Evolutionary conservation across 1,140 invertebrate species (phyloP), one percentile per base, ranked within the genome.

Genomic region (Aradophagus sp.): DNA sequence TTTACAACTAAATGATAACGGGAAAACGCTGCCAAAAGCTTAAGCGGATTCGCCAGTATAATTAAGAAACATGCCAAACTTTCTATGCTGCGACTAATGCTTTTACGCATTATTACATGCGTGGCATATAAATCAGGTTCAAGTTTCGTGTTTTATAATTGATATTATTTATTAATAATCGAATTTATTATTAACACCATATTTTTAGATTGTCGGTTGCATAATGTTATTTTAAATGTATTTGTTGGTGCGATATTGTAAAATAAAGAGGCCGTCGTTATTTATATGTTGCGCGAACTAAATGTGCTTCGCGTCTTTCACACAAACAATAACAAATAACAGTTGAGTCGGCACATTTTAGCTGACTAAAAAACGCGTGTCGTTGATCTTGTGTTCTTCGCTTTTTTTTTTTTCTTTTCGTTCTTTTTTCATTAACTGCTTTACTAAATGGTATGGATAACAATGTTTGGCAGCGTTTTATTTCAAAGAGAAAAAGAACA

Each of bases 161-260:
- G n/a, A n/a, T n/a, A 23, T 5, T 34, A 27, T 50, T 41, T 50
- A 61, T 50, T 61, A 50, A 50, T 61, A 59, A 47, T 47, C 17
- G 11, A 45, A 56, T 15, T 44, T 56, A 45, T 56, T 44, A 56
- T 35, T 36, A 36, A 36, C 19, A 6, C 20, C 1, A 26, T 45
- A 42, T 58, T 45, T n/a, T 58, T 12, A 26, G 15, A 10, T 2
- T 2, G 5, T 1, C 0, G 5, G 14, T 58, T 58, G 27, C 32
- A 16, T 45, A 35, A 41, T 12, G 5, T 42, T 11, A 15, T 19
- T 41, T 32, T 19, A 32, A 53, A 41, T 36, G 12, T 36, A 36
- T 50, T 15, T 26, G 26, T 31, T 41, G 19, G 26, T 23, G 19
- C 19, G 31, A 31, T 31, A 12, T 29, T 31, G 16, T 47, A 47